These are phyloP conservation scores for Resseliella maxima DNA, from an alignment of 2,888 invertebrate species.

Conservation along the genomic window DNA sequence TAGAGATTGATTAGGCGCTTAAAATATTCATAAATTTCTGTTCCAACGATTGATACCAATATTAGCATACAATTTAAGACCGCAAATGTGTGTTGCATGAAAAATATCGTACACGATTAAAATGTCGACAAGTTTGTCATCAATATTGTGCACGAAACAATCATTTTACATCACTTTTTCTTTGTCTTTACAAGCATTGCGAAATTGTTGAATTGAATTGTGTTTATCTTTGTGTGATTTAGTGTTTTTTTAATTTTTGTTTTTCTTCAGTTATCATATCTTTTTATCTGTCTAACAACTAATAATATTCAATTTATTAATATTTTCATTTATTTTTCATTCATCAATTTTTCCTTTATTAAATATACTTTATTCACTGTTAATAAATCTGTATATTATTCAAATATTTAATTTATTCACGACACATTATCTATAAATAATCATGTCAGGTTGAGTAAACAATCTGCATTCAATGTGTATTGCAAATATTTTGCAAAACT, in stretches of 20 bases:
- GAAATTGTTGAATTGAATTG: not conserved
- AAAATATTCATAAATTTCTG: not conserved
- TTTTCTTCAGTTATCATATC: not conserved
- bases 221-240: not conserved
- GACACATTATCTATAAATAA: constrained; percentile 30
- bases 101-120: not conserved
- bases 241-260: not conserved
- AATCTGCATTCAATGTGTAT: not conserved
- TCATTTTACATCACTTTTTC: not conserved
- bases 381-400: not conserved
- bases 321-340: not conserved
- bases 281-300: constrained; percentile 18
- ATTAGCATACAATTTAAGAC: not conserved
- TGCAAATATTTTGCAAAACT: not conserved
- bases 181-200: not conserved
- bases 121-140: not conserved
- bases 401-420: constrained; percentile 19
- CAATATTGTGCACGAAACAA: not conserved
- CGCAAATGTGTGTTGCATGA: not conserved
- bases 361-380: not conserved
- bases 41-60: not conserved
- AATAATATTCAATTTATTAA: not conserved
- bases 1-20: constrained; percentile 19
- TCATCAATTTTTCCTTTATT: not conserved
- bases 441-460: not conserved